Base-by-base conservation (phyloP, 2,797 vertebrate species). In the Knipowitschia caucasica region DNA sequence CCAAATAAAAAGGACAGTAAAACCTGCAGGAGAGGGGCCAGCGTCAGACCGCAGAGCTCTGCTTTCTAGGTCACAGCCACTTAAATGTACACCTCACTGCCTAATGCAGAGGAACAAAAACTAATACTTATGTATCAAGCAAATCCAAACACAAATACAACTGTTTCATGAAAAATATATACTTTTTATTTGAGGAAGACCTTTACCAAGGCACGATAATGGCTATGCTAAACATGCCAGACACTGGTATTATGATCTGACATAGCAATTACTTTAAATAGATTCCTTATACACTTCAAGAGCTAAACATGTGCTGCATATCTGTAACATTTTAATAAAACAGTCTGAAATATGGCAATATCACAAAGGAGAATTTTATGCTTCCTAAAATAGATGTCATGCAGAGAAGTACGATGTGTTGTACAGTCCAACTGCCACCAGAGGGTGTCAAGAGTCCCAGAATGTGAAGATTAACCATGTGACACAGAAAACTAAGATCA, bases 121-220 rank as follows among this genome's bases (percentile, higher is more conserved):
- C 30, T 33, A 33, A 12, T 12, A 39, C 36, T 39, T n/a, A n/a
- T n/a, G 18, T 20, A 39, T 20, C 36, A 11, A 39, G 18, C 17
- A 4, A 20, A 21, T 10, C 20, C 59, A 69, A 68, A 67, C 58
- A 73, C 39, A 49, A 45, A 44, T 8, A 34, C 20, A 33, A 23
- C 7, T 4, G 49, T 43, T 47, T 71, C 71, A 63, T 35, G 75
- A 81, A 46, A 86, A 80, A 83, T 79, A 85, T 66, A 23, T 72
- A 79, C n/a, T 46, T 85, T 84, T 78, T 1, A 62, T 78, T 80
- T 65, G 62, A 67, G 84, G 76, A 88, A 84, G 83, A 85, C 80
- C 23, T 78, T 63, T 59, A 73, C 68, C 77, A 85, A 85, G 80
- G 82, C 81, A 83, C 81, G 71, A 59, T 66, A 57, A 75, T 55